These are phyloP conservation scores for Nannospalax galili DNA, from an alignment of 2,113 vertebrate genomes.

Conservation along the genomic window DNA sequence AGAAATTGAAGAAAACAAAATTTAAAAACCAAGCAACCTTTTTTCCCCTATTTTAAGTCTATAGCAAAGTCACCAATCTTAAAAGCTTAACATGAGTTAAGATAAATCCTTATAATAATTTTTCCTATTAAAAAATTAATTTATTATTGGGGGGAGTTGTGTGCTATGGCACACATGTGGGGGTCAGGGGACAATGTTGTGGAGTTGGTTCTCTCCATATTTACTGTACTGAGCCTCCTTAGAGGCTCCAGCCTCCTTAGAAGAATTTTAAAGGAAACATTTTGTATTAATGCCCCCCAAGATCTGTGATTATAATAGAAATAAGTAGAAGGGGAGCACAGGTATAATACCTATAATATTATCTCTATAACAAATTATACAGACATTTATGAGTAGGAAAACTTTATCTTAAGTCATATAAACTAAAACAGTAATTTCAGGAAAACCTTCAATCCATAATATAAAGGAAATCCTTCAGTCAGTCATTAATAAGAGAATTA, in stretches of 20 bases:
- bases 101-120: slow-evolving; percentile 3
- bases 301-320: neutral
- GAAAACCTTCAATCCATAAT: slow-evolving; percentile 51
- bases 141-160: neutral
- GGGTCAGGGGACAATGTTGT: neutral
- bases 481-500: slow-evolving; percentile 29
- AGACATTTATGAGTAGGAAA: slow-evolving; percentile 45
- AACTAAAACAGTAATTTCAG: slow-evolving; percentile 45
- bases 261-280: neutral
- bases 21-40: slow-evolving; percentile 44
- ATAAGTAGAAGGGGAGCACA: slow-evolving; percentile 1
- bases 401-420: slow-evolving; percentile 42
- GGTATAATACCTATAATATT: slow-evolving; percentile 39
- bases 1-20: slow-evolving; percentile 70
- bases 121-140: neutral
- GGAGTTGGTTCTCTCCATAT: neutral
- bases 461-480: slow-evolving; percentile 21
- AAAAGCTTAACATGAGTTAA: slow-evolving; percentile 56
- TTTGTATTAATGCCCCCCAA: slow-evolving; percentile 29
- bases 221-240: neutral
- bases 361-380: slow-evolving; percentile 41
- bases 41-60: neutral
- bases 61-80: slow-evolving; percentile 49
- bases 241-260: neutral
- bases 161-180: neutral